phyloP scores from a whole-genome alignment of 1,140 invertebrate genomes.

The Drosophila ananassae region DNA sequence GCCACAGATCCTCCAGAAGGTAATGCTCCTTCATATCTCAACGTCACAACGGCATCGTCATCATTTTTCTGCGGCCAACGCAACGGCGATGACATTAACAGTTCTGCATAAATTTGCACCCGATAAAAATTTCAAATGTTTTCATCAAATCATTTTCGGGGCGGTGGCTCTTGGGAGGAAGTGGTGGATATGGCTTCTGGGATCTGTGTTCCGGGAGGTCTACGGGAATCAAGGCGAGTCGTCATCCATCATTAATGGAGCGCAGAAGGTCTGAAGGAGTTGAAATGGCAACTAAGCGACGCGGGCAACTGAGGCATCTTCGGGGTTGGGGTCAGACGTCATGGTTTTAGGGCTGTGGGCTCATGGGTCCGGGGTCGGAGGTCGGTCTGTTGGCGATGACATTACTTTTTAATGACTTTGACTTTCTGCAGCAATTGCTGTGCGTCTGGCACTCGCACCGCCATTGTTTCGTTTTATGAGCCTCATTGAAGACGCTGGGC shows the following conservation, averaged over 20 bases:
- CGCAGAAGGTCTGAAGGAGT: slow-evolving; percentile 66
- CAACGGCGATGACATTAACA: slow-evolving; percentile 77
- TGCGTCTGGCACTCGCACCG: slow-evolving; percentile 38
- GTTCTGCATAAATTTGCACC: slow-evolving; percentile 82
- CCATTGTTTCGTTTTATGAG: slow-evolving; percentile 53
- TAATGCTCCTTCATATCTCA: slow-evolving; percentile 79
- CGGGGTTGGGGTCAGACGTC: background rate
- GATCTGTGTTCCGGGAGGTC: background rate
- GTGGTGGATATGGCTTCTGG: background rate
- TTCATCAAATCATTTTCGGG: slow-evolving; percentile 81
- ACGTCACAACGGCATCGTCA: slow-evolving; percentile 79
- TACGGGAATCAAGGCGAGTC: slow-evolving; percentile 40
- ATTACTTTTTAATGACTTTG: slow-evolving; percentile 83
- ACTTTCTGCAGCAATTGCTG: slow-evolving; percentile 79
- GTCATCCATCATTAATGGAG: slow-evolving; percentile 80
- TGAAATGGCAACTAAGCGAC: slow-evolving; percentile 56
- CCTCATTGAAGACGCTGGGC: slow-evolving; percentile 49
- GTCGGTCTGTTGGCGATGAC: slow-evolving; percentile 66
- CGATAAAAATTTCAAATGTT: slow-evolving; percentile 83
- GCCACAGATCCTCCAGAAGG: slow-evolving; percentile 31
- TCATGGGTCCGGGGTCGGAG: slow-evolving; percentile 16
- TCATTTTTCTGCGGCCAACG: slow-evolving; percentile 71
- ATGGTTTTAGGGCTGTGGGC: background rate
- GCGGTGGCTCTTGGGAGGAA: slow-evolving; percentile 23
- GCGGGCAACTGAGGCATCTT: slow-evolving; percentile 19